phyloP scores from a whole-genome alignment of 2,888 invertebrate species.

The Polymixis lichenea region DNA sequence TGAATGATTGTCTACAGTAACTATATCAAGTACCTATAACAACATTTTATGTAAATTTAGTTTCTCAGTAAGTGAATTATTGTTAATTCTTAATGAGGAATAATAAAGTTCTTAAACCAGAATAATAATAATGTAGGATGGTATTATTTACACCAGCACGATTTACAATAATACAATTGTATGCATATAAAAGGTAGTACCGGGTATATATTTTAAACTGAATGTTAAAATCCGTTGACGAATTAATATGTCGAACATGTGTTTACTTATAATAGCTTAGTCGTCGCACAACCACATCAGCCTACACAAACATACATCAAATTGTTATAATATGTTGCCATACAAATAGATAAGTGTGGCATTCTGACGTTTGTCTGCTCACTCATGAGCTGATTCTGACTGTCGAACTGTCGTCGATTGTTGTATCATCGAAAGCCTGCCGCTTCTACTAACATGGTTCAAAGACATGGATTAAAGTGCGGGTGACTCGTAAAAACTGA shows the following conservation, averaged over 20 bases:
- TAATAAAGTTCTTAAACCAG: too few relatives aligned
- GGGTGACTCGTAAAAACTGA: background rate
- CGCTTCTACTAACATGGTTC: too few relatives aligned
- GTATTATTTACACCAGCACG: background rate
- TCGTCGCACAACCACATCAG: background rate
- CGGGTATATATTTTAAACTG: background rate
- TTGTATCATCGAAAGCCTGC: background rate
- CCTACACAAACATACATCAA: background rate
- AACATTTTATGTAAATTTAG: too few relatives aligned
- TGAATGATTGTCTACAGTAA: background rate
- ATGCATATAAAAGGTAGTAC: constrained; percentile 8
- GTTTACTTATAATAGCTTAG: constrained; percentile 1
- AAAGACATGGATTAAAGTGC: background rate
- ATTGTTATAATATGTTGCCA: background rate
- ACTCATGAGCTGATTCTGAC: too few relatives aligned
- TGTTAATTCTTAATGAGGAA: too few relatives aligned
- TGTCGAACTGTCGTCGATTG: background rate
- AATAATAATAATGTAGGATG: background rate
- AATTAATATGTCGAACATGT: constrained; percentile 19
- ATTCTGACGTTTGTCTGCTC: too few relatives aligned
- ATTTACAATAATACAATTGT: constrained; percentile 6
- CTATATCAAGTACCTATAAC: background rate
- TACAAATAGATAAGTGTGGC: background rate
- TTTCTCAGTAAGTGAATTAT: too few relatives aligned
- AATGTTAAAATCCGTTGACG: background rate